A percentile compares a stretch with the other conserved stretches of the same genome.
phyloP scores from a whole-genome alignment of 2,113 vertebrate genomes.

The Boulengeromyrus knoepffleri region DNA sequence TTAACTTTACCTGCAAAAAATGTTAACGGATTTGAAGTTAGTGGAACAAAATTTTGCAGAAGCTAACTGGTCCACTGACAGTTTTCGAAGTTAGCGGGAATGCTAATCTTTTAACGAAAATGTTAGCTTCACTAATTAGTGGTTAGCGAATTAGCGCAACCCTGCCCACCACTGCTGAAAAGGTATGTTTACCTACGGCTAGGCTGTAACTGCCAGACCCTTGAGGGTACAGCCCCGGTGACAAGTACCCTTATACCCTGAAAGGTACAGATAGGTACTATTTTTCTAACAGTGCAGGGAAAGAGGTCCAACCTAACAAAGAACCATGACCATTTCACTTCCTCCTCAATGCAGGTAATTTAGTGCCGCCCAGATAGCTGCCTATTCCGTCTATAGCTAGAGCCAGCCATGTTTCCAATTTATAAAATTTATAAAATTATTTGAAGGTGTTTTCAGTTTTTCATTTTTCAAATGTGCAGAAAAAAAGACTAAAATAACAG shows the following conservation, averaged over 20 bases:
- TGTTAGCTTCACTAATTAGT: neutral
- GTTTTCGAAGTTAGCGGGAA: neutral
- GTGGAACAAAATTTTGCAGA: neutral
- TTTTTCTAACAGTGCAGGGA: neutral
- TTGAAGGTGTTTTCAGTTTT: neutral
- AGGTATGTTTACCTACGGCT: neutral
- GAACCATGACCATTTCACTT: neutral
- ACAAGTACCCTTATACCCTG: neutral
- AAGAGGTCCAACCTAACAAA: neutral
- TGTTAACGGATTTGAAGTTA: neutral
- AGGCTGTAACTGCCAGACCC: neutral
- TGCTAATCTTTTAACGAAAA: neutral
- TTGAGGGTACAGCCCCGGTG: neutral
- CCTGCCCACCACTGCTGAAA: neutral
- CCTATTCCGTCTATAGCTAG: neutral
- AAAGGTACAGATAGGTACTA: neutral
- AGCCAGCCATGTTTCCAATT: neutral
- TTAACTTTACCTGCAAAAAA: neutral
- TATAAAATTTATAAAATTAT: neutral
- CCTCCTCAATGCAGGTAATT: neutral
- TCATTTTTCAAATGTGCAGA: neutral
- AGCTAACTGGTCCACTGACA: neutral
- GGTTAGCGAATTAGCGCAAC: neutral
- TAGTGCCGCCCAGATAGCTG: neutral
- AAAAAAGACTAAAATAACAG: neutral